Evolutionary conservation across 2,113 vertebrate species (phyloP).

Genomic region (Colius striatus): DNA sequence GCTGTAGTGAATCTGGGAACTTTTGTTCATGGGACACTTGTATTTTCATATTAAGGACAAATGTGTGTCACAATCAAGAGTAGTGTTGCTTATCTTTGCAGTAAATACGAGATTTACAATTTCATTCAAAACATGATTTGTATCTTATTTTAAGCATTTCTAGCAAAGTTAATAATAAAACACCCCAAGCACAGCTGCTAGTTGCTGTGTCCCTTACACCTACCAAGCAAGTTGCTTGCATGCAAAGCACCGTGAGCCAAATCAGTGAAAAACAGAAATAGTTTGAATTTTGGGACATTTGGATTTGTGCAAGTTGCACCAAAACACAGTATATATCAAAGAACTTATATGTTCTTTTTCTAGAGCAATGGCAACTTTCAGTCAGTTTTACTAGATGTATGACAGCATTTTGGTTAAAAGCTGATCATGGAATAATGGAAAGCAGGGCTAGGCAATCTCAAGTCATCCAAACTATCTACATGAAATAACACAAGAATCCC

Average conservation of each 20-base stretch:
- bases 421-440: background rate
- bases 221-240: background rate
- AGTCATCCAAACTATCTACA: background rate
- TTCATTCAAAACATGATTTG: background rate
- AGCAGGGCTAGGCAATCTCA: background rate
- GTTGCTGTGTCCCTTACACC: background rate
- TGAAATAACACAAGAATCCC: background rate
- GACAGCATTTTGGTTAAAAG: constrained; percentile 18
- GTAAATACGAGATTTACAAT: background rate
- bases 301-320: background rate
- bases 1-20: background rate
- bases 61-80: background rate
- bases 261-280: background rate
- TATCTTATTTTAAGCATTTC: background rate
- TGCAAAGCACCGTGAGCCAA: background rate
- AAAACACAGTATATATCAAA: background rate
- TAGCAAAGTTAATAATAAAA: background rate
- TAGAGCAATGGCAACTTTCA: background rate
- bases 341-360: background rate
- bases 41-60: background rate
- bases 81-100: background rate
- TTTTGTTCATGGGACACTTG: background rate
- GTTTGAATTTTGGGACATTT: background rate
- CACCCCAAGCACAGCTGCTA: background rate
- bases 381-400: background rate